Evolutionary conservation across 2,797 vertebrate species (phyloP).

Genomic region (Phaenicophaeus curvirostris): DNA sequence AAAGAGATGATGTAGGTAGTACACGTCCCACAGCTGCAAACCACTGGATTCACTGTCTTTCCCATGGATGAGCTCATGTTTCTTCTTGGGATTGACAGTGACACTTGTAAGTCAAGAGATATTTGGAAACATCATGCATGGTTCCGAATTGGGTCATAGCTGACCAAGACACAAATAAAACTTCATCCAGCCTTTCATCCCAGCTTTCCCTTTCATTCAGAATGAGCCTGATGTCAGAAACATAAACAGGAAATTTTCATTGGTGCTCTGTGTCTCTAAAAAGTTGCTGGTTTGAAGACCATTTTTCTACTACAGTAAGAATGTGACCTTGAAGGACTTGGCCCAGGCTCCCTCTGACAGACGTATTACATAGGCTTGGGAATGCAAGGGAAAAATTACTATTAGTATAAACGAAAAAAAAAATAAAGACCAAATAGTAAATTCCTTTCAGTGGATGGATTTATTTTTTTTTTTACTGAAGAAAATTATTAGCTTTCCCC

Average conservation of each 20-base stretch:
- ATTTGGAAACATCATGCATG: background rate
- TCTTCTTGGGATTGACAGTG: background rate
- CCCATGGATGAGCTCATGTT: rapidly evolving
- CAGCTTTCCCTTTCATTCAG: background rate
- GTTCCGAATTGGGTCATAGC: rapidly evolving
- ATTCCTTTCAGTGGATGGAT: background rate
- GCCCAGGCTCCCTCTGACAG: rapidly evolving
- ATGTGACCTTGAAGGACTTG: background rate
- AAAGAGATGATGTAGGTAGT: background rate
- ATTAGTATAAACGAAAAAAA: background rate
- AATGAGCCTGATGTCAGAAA: background rate
- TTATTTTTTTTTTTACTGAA: background rate
- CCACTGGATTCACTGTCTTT: background rate
- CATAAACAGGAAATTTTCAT: background rate
- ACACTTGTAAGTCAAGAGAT: background rate
- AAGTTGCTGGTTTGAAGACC: background rate
- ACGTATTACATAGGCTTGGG: rapidly evolving
- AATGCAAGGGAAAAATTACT: background rate
- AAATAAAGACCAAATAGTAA: background rate
- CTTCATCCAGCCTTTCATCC: background rate
- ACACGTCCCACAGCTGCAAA: background rate
- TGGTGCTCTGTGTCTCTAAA: background rate
- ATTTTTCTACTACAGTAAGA: rapidly evolving
- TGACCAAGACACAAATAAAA: background rate
- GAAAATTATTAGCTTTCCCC: background rate